Percentiles rank a stretch among this genome's conserved stretches.
These are phyloP conservation scores for Myiozetetes cayanensis DNA, from an alignment of 2,113 vertebrate species.

Conservation along the genomic window DNA sequence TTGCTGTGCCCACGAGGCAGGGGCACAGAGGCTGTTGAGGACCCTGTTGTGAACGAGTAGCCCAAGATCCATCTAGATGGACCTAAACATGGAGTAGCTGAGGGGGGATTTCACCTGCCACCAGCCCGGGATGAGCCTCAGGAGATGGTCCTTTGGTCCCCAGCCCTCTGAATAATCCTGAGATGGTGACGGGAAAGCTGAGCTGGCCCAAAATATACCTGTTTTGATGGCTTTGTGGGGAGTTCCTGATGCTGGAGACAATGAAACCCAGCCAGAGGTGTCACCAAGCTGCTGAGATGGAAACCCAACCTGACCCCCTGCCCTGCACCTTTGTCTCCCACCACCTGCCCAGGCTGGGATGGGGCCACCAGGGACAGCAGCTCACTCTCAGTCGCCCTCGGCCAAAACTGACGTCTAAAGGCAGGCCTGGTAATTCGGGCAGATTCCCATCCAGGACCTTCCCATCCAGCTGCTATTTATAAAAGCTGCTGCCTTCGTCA, in stretches of 20 bases:
- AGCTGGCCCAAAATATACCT: neutral
- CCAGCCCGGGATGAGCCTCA: neutral
- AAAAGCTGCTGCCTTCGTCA: neutral
- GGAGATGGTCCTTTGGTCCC: neutral
- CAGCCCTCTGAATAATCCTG: neutral
- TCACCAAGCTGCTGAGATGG: neutral
- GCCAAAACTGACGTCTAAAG: neutral
- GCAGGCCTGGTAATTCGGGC: neutral
- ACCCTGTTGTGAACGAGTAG: neutral
- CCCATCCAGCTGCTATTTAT: neutral
- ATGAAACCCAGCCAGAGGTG: neutral
- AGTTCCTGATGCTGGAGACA: neutral
- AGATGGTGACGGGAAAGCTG: fast-evolving
- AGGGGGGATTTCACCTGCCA: neutral
- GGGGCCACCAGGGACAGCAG: fast-evolving
- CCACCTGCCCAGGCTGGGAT: fast-evolving
- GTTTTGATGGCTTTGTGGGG: neutral
- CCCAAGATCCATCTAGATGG: neutral
- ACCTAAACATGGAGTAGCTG: fast-evolving
- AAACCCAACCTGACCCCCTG: neutral
- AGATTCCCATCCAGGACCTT: neutral
- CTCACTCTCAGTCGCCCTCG: no score
- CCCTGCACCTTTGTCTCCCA: fast-evolving
- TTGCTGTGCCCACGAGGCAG: fast-evolving
- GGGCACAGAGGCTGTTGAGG: neutral